phyloP scores from a whole-genome alignment of 2,797 vertebrate species.

The Todus mexicanus region DNA sequence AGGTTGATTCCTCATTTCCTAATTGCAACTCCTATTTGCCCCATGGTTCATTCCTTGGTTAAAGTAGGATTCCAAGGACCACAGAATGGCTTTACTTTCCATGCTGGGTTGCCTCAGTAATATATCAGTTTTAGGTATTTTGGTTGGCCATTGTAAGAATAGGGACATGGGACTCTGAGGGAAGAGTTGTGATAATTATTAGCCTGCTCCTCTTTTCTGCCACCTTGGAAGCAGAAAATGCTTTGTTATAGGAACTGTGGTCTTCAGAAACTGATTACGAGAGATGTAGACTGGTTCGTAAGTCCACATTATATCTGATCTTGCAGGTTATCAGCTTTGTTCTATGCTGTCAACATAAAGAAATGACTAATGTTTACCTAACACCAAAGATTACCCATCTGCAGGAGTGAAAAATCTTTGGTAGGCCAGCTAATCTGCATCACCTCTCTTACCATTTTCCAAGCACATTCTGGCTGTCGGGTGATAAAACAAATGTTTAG shows the following conservation, averaged over 20 bases:
- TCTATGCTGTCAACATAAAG: background rate
- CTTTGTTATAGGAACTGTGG: background rate
- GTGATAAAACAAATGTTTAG: constrained; percentile 16
- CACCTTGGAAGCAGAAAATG: background rate
- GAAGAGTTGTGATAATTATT: background rate
- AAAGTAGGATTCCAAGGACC: background rate
- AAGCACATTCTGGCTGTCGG: background rate
- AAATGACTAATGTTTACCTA: constrained; percentile 5
- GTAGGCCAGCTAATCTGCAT: constrained; percentile 20
- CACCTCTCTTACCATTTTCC: constrained; percentile 34
- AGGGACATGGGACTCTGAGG: background rate
- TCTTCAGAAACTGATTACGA: background rate
- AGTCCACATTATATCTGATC: background rate
- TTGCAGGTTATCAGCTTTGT: background rate
- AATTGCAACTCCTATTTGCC: background rate
- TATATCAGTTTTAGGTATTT: background rate
- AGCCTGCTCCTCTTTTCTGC: background rate
- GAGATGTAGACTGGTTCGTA: background rate
- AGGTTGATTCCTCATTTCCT: background rate
- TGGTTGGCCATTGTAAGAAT: background rate
- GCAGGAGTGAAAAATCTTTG: constrained; percentile 24
- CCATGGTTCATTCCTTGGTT: background rate
- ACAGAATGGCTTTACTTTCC: background rate
- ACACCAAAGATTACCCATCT: background rate
- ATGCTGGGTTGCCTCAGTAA: background rate